Conservation (phyloP, 1,140 invertebrate species). For the Drosophila nikananu region DNA sequence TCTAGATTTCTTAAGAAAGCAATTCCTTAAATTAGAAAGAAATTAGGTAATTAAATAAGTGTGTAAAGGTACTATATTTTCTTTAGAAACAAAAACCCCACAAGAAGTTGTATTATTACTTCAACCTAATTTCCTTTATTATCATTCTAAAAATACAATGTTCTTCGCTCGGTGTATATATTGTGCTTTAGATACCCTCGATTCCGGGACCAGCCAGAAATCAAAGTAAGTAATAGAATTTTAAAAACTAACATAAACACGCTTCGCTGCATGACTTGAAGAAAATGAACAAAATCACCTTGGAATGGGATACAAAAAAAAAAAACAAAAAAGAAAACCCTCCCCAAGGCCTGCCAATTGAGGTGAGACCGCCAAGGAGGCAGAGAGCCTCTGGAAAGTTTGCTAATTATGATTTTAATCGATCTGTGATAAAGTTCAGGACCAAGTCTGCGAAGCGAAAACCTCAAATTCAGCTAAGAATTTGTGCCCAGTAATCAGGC, state of each 20-base stretch:
- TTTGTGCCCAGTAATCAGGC: constrained; percentile 56
- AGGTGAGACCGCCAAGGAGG: constrained; percentile 34
- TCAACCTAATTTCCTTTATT: background rate
- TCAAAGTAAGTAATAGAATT: constrained; percentile 75
- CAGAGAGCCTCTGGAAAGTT: constrained; percentile 57
- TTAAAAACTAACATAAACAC: constrained; percentile 75
- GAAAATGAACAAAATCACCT: constrained; percentile 21
- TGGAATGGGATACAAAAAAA: background rate
- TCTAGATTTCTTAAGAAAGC: background rate
- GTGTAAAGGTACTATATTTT: no score
- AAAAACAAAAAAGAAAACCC: background rate
- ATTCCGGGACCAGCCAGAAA: constrained; percentile 39
- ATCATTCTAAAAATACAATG: background rate
- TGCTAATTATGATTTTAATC: constrained; percentile 77
- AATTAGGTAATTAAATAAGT: background rate
- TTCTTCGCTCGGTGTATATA: constrained; percentile 2
- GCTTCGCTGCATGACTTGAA: constrained; percentile 61
- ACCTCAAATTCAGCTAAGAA: constrained; percentile 23
- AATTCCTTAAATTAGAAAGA: background rate
- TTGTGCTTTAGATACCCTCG: background rate
- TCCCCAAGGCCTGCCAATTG: constrained; percentile 29
- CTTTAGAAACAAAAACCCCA: no score
- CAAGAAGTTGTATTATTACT: no score
- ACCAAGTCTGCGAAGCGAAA: constrained; percentile 2
- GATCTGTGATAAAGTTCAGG: constrained; percentile 44